Evolutionary conservation across 2,888 invertebrate species (phyloP).

Genomic region (Pollenia amentaria): DNA sequence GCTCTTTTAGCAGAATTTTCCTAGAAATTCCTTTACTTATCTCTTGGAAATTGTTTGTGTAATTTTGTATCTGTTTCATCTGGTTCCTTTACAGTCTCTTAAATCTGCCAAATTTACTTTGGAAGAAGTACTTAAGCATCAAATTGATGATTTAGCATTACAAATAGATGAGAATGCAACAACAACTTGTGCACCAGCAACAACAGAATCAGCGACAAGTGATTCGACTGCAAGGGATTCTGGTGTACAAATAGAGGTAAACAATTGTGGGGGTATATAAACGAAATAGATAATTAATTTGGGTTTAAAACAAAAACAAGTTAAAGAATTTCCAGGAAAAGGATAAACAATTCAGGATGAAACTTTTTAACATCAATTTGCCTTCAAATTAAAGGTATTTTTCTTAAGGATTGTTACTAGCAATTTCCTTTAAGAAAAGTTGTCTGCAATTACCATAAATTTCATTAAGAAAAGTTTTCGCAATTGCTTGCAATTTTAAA

Average conservation of each 20-base stretch:
- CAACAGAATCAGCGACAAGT: slow-evolving; percentile 44
- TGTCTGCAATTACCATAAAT: too few relatives aligned
- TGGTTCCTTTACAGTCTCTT: slow-evolving; percentile 38
- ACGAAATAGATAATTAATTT: not conserved
- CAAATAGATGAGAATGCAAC: slow-evolving; percentile 62
- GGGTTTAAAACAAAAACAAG: not conserved
- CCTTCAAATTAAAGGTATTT: too few relatives aligned
- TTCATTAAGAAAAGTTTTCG: too few relatives aligned
- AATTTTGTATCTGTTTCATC: not conserved
- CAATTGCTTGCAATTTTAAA: too few relatives aligned
- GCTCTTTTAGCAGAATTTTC: not conserved
- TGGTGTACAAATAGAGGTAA: slow-evolving; percentile 76
- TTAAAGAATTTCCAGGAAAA: not conserved
- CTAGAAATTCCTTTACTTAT: not conserved
- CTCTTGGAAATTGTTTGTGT: slow-evolving; percentile 1
- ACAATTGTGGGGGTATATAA: not conserved
- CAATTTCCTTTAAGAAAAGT: too few relatives aligned
- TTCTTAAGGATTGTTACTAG: too few relatives aligned
- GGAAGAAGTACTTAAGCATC: slow-evolving; percentile 62
- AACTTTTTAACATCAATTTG: not conserved
- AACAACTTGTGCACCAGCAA: slow-evolving; percentile 25
- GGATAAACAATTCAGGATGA: not conserved
- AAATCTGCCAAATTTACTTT: slow-evolving; percentile 59
- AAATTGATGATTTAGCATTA: slow-evolving; percentile 65
- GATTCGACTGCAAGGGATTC: slow-evolving; percentile 74